Conservation (phyloP, 2,888 invertebrate species). For the Nineta flava region DNA sequence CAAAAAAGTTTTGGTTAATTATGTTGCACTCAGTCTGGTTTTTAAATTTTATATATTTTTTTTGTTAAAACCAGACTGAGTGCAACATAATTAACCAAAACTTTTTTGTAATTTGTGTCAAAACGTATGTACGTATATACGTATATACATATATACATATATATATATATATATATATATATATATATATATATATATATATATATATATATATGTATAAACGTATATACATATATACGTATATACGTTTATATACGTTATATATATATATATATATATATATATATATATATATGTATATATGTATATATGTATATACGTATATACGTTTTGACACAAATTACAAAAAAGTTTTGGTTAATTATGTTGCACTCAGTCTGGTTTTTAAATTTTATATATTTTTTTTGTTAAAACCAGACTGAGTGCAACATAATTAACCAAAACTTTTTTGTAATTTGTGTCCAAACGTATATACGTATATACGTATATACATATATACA, state of each 20-base stretch:
- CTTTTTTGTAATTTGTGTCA: too few species aligned
- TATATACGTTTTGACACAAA: not conserved
- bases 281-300: conserved; percentile 3
- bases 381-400: too few species aligned
- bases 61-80: too few species aligned
- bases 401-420: too few species aligned
- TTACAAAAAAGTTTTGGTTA: too few species aligned
- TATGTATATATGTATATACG: conserved; percentile 1
- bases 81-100: too few species aligned
- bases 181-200: conserved; percentile 2
- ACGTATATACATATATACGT: not conserved
- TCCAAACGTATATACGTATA: not conserved
- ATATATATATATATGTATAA: not conserved
- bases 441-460: too few species aligned
- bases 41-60: too few species aligned
- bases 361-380: too few species aligned
- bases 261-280: conserved; percentile 1
- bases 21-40: too few species aligned
- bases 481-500: not conserved
- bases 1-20: too few species aligned
- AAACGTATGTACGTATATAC: not conserved
- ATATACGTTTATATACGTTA: not conserved
- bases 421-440: too few species aligned
- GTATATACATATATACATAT: not conserved
- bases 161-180: conserved; percentile 1